Conservation (phyloP, 2,888 invertebrate genomes). For the Brachycybe producta region DNA sequence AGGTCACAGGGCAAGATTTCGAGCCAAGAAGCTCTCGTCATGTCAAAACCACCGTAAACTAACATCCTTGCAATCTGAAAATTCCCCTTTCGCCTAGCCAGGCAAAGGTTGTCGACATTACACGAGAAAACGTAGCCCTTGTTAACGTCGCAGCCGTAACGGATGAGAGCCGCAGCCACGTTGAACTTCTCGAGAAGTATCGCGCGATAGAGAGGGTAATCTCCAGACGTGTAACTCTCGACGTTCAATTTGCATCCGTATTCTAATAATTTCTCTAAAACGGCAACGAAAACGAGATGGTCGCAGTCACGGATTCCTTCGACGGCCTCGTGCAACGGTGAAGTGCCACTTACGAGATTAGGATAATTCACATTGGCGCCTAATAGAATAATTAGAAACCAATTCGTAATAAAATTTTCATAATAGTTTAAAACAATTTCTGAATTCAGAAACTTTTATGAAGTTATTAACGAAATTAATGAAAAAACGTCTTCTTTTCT, state of each 20-base stretch:
- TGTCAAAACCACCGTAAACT: slow-evolving; percentile 35
- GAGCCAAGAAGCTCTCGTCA: slow-evolving; percentile 23
- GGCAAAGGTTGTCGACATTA: slow-evolving; percentile 34
- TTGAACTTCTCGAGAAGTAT: slow-evolving; percentile 39
- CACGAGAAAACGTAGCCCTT: slow-evolving; percentile 43
- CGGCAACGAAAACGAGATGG: slow-evolving; percentile 38
- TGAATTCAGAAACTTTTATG: too few relatives aligned
- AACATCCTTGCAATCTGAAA: slow-evolving; percentile 30
- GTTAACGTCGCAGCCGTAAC: slow-evolving; percentile 51
- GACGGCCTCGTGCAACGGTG: slow-evolving; percentile 49
- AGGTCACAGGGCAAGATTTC: slow-evolving; percentile 32
- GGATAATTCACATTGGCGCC: slow-evolving; percentile 45
- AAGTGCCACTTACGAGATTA: slow-evolving; percentile 43
- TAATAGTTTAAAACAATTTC: slow-evolving; percentile 39
- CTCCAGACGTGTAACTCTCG: slow-evolving; percentile 33
- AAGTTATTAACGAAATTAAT: too few relatives aligned
- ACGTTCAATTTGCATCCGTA: slow-evolving; percentile 40
- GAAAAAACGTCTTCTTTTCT: slow-evolving; percentile 39
- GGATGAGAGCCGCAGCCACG: slow-evolving; percentile 44
- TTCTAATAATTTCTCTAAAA: slow-evolving; percentile 40
- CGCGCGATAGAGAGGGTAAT: slow-evolving; percentile 43
- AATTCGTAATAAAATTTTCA: too few relatives aligned
- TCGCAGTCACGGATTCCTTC: slow-evolving; percentile 41
- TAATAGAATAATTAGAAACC: slow-evolving; percentile 26
- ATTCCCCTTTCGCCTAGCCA: slow-evolving; percentile 25